These are phyloP conservation scores for Caenorhabditis parvicauda DNA, from an alignment of 2,888 invertebrate genomes.

Conservation along the genomic window DNA sequence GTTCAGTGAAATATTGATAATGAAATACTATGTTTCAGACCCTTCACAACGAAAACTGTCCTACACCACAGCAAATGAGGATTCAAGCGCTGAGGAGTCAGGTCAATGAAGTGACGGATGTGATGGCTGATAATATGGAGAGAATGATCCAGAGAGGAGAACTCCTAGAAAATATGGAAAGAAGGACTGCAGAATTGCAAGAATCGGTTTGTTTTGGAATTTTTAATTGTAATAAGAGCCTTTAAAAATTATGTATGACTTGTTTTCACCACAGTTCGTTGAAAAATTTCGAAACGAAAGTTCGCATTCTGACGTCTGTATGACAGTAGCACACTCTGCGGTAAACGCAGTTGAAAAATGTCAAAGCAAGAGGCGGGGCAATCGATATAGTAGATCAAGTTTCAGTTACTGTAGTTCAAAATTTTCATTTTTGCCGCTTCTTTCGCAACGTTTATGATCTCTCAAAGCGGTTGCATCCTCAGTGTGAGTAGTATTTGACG, in stretches of 20 bases:
- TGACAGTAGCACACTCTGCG: background rate
- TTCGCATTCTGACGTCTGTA: background rate
- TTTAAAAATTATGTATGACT: too few relatives aligned
- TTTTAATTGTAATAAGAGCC: too few relatives aligned
- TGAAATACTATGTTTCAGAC: constrained; percentile 12
- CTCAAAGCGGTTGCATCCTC: too few relatives aligned
- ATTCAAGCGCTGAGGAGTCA: constrained; percentile 25
- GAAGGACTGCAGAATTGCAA: constrained; percentile 44
- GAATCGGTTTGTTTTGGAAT: too few relatives aligned
- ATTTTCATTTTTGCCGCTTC: background rate
- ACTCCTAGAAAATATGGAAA: constrained; percentile 53
- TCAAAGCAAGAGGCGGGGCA: too few relatives aligned
- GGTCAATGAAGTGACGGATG: constrained; percentile 22
- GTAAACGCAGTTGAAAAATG: too few relatives aligned
- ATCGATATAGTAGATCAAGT: too few relatives aligned
- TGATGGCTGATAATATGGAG: constrained; percentile 58
- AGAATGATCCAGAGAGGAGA: constrained; percentile 58
- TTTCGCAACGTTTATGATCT: too few relatives aligned
- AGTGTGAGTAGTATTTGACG: background rate
- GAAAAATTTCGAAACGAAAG: too few relatives aligned
- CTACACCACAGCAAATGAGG: constrained; percentile 13
- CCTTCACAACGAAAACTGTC: constrained; percentile 15
- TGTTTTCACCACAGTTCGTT: too few relatives aligned
- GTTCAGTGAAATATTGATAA: background rate
- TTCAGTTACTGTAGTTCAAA: too few relatives aligned